Percentiles rank a stretch among this genome's conserved stretches.
Conservation (phyloP, 2,797 vertebrate species). For the Chiloscyllium punctatum region DNA sequence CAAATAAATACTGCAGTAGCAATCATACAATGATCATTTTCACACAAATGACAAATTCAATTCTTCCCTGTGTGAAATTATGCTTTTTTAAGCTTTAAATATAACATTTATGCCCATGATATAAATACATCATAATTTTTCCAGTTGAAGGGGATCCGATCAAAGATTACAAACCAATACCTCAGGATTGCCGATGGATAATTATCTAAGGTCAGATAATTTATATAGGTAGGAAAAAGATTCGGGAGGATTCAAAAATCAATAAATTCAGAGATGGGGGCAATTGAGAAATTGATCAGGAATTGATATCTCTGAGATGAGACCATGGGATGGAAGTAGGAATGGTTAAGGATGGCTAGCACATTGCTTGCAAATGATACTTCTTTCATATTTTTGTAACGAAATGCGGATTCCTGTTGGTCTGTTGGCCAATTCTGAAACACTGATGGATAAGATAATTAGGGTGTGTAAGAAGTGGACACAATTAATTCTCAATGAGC, state of each 20-base stretch:
- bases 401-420: neutral
- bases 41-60: conserved; percentile 3
- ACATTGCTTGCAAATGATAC: neutral
- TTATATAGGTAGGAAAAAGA: neutral
- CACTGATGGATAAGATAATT: neutral
- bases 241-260: neutral
- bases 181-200: neutral
- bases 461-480: neutral
- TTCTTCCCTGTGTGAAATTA: neutral
- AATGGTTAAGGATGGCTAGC: neutral
- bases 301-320: neutral
- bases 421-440: neutral
- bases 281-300: neutral
- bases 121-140: neutral
- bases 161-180: neutral
- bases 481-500: neutral
- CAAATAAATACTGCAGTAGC: neutral
- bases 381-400: neutral
- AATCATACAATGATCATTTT: neutral
- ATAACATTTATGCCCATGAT: neutral
- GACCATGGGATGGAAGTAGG: neutral
- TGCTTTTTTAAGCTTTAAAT: neutral
- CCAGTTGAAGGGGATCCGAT: neutral
- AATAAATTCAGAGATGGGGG: neutral
- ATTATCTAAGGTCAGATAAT: neutral